These are phyloP conservation scores for Mastomys natalensis DNA, from an alignment of 2,113 vertebrate genomes.

Conservation along the genomic window DNA sequence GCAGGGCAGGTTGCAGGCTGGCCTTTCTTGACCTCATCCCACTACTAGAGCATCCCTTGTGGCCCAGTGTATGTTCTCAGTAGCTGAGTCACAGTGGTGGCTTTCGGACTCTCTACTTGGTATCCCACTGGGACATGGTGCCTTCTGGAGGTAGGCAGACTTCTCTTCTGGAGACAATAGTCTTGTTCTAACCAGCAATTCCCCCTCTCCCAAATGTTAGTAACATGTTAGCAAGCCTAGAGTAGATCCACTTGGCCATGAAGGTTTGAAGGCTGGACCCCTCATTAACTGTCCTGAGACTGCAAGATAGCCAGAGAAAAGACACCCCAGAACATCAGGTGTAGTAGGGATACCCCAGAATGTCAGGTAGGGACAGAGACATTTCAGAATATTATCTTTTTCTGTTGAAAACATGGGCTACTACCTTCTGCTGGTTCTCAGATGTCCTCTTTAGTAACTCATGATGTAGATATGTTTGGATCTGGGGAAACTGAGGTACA, in stretches of 20 bases:
- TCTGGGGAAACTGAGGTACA: not conserved
- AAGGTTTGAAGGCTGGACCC: not conserved
- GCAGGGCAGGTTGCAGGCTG: not conserved
- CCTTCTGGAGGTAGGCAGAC: not conserved
- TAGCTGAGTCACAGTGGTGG: not conserved
- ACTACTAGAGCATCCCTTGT: no score
- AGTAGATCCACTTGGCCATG: not conserved
- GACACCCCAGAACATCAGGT: not conserved
- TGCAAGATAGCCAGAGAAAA: not conserved
- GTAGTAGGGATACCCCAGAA: not conserved
- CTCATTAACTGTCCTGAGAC: not conserved
- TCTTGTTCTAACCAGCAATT: not conserved
- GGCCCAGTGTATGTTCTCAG: not conserved
- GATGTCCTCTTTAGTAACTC: no score
- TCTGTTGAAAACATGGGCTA: not conserved
- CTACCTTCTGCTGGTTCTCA: not conserved
- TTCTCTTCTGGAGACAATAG: not conserved
- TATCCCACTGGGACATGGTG: not conserved
- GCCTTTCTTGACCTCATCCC: not conserved
- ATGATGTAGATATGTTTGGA: not conserved
- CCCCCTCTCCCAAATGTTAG: not conserved
- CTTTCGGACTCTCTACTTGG: not conserved
- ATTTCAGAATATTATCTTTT: not conserved
- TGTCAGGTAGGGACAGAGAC: not conserved
- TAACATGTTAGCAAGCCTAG: no score